These are phyloP conservation scores for Sitobion miscanthi DNA, from an alignment of 1,140 invertebrate species.

Conservation along the genomic window DNA sequence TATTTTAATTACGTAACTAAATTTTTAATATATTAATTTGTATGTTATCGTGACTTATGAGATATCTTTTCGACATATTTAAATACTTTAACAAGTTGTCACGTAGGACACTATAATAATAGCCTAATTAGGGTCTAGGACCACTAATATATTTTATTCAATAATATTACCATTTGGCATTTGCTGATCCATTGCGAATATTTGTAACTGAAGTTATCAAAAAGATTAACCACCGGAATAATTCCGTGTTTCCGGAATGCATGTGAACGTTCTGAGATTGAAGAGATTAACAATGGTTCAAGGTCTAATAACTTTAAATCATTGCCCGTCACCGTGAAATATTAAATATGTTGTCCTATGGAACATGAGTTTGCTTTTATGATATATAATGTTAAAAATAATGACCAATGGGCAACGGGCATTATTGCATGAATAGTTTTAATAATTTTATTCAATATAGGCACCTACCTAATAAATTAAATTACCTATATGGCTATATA, in stretches of 20 bases:
- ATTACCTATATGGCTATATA: too few relatives aligned
- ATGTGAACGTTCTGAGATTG: neutral
- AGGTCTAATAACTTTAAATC: neutral
- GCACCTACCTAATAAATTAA: too few relatives aligned
- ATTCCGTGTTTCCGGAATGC: too few relatives aligned
- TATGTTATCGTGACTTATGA: neutral
- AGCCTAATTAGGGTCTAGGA: too few relatives aligned
- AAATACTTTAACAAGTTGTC: neutral
- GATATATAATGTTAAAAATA: neutral
- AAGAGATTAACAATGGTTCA: neutral
- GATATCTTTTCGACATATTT: neutral
- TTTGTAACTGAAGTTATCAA: neutral
- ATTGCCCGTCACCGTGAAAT: neutral
- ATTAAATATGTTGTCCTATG: neutral
- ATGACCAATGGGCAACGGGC: too few relatives aligned
- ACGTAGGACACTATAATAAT: too few relatives aligned
- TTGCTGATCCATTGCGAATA: neutral
- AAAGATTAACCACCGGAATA: neutral
- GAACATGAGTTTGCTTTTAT: neutral
- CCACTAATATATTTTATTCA: too few relatives aligned
- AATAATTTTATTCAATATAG: too few relatives aligned
- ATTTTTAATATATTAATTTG: neutral
- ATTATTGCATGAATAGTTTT: neutral
- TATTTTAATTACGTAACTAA: neutral
- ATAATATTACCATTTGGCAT: too few relatives aligned